Conservation (phyloP, 2,888 invertebrate genomes). For the Parnassius apollo region DNA sequence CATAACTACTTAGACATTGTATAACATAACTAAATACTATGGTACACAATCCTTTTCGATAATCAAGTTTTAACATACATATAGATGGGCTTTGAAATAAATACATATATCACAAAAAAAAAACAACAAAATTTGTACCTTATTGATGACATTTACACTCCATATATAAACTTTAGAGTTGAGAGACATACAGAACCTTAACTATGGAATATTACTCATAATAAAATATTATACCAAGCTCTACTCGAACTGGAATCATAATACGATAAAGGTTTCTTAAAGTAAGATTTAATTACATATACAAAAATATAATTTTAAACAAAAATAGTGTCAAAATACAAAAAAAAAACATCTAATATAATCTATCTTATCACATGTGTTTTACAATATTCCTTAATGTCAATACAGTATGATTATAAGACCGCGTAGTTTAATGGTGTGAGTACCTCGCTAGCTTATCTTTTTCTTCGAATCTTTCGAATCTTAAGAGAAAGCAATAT, state of each 20-base stretch:
- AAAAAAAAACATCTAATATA: too few species aligned
- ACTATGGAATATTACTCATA: conserved; percentile 24
- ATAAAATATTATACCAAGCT: conserved; percentile 22
- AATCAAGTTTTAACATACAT: conserved; percentile 33
- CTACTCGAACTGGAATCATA: conserved; percentile 45
- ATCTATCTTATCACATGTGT: too few species aligned
- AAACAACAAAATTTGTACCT: conserved; percentile 62
- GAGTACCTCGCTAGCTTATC: too few species aligned
- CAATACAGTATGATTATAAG: too few species aligned
- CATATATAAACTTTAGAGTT: not conserved
- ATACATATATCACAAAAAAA: conserved; percentile 62
- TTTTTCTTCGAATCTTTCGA: too few species aligned
- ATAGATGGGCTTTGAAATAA: conserved; percentile 42
- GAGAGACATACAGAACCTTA: not conserved
- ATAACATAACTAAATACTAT: conserved; percentile 28
- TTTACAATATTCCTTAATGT: too few species aligned
- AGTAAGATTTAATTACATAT: conserved; percentile 18
- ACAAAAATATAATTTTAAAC: conserved; percentile 3
- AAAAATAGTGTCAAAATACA: too few species aligned
- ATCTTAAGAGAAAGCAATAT: too few species aligned
- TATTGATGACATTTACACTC: conserved; percentile 29
- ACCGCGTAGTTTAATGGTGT: too few species aligned
- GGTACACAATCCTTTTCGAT: conserved; percentile 34
- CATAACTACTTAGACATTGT: conserved; percentile 17
- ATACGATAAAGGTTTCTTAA: conserved; percentile 38